Evolutionary conservation across 37 sponge, comb jelly and placozoan genomes (phyloP), one percentile per base, ranked within the genome.

Genomic region (Agelas oroides): DNA sequence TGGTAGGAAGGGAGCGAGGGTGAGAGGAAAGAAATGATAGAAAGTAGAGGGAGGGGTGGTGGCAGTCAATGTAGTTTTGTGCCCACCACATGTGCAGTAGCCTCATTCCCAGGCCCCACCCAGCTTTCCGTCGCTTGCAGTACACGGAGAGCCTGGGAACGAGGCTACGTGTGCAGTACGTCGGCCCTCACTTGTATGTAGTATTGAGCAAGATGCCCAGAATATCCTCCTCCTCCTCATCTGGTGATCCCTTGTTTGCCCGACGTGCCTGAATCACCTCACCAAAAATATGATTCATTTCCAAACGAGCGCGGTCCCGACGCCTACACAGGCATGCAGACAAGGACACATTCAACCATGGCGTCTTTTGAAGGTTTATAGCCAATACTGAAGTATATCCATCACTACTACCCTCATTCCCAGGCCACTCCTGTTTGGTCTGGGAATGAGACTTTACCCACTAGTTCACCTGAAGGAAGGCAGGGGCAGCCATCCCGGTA

Each of bases 401-500:
- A 16, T 19, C 19, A 19, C 16, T 57, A n/a, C n/a, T n/a, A n/a
- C n/a, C n/a, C n/a, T n/a, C n/a, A n/a, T n/a, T n/a, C n/a, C n/a
- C n/a, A n/a, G 19, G 18, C 16, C 16, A 20, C 59, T 20, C 19
- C 19, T 57, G 59, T 19, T 57, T 19, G 16, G n/a, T n/a, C n/a
- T n/a, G n/a, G n/a, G n/a, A n/a, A n/a, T n/a, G n/a, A n/a, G n/a
- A n/a, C n/a, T n/a, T n/a, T n/a, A n/a, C n/a, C n/a, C n/a, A n/a
- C n/a, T 3, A 46, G 46, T 73, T 34, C 6, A 94, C 95, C 75
- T 93, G 73, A 96, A 96, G 12, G 95, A 92, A 1, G 96, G 96
- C 18, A 96, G 77, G 18, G 96, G 96, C 13, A 93, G 58, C 96
- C 96, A 96, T 32, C 81, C 77, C 15, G 96, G 96, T 8, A 96